These are phyloP conservation scores for Corythornis cristatus DNA, from an alignment of 2,113 vertebrate species.

Conservation along the genomic window DNA sequence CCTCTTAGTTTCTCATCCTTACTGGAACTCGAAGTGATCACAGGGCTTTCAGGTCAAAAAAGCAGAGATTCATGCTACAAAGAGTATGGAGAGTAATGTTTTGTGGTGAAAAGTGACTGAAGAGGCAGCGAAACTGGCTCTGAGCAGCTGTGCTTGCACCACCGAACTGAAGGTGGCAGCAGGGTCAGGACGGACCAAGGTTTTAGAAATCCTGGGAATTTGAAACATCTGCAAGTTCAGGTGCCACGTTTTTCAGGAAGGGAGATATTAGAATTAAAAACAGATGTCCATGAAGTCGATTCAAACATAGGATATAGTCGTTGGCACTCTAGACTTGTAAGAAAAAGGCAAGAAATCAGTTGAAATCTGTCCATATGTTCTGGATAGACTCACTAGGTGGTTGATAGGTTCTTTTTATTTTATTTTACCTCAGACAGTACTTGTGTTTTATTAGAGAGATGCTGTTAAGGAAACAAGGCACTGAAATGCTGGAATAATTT, in stretches of 20 bases:
- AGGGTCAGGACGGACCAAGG: neutral
- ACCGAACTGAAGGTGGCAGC: conserved; percentile 49
- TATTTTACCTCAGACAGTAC: neutral
- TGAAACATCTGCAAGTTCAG: neutral
- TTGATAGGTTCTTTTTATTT: neutral
- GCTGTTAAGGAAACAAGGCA: neutral
- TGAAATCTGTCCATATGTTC: neutral
- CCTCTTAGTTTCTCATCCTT: neutral
- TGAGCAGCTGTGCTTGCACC: neutral
- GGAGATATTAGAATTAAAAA: neutral
- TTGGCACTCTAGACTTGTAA: neutral
- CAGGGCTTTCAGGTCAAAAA: neutral
- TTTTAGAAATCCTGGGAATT: neutral
- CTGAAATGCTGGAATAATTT: neutral
- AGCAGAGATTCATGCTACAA: neutral
- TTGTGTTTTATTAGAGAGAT: neutral
- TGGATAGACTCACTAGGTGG: neutral
- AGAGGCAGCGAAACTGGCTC: neutral
- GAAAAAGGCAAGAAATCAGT: neutral
- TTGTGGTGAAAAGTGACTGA: neutral
- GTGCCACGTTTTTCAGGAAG: neutral
- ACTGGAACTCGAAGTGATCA: neutral
- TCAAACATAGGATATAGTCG: neutral
- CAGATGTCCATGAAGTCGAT: neutral
- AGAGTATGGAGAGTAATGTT: neutral